phyloP scores from a whole-genome alignment of 1,140 invertebrate species.

The Drosophila littoralis region DNA sequence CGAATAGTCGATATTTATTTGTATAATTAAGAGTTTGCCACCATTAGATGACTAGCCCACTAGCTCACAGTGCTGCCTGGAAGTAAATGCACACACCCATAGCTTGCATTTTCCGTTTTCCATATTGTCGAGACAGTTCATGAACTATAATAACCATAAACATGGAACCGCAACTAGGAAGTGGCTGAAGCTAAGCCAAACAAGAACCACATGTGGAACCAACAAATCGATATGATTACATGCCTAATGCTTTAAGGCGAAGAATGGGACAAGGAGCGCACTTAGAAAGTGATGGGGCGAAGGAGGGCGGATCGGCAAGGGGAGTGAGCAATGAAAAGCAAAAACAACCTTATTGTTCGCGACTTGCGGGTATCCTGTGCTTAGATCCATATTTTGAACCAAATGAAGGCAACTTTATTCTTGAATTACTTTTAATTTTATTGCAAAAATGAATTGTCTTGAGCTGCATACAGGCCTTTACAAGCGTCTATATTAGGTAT shows the following conservation, averaged over 20 bases:
- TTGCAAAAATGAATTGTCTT: too few relatives aligned
- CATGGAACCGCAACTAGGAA: constrained; percentile 43
- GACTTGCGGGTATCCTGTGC: too few relatives aligned
- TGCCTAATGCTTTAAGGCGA: constrained; percentile 52
- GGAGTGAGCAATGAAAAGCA: not conserved
- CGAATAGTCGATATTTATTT: not conserved
- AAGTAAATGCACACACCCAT: constrained; percentile 22
- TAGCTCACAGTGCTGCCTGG: not conserved
- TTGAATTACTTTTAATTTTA: too few relatives aligned
- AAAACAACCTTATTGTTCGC: too few relatives aligned
- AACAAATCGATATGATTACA: constrained; percentile 73
- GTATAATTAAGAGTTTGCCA: constrained; percentile 18
- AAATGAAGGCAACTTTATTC: too few relatives aligned
- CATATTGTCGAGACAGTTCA: constrained; percentile 34
- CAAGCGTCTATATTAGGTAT: too few relatives aligned
- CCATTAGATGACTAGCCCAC: not conserved
- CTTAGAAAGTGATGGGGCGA: not conserved
- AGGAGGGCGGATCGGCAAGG: not conserved
- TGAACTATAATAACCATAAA: constrained; percentile 51
- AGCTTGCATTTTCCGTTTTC: not conserved
- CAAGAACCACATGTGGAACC: constrained; percentile 23
- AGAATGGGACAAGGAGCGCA: constrained; percentile 1
- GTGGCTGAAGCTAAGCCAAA: constrained; percentile 3
- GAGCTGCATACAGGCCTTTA: too few relatives aligned
- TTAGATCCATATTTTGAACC: too few relatives aligned